Conservation (phyloP, 2,113 vertebrate species). For the Indicator maculatus region DNA sequence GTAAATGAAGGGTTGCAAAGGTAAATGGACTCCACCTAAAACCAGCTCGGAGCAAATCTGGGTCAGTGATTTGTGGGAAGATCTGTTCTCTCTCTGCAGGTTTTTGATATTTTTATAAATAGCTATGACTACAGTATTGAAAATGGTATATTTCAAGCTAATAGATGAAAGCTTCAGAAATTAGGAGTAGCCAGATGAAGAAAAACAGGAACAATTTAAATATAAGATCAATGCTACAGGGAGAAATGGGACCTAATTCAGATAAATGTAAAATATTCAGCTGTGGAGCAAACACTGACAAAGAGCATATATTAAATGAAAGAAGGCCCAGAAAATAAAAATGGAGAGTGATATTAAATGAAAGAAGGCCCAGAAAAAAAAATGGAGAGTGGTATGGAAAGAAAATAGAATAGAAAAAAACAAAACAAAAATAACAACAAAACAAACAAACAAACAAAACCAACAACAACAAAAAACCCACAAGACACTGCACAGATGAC, state of each 20-base stretch:
- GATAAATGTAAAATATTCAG: constrained; percentile 7
- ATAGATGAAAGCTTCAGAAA: constrained; percentile 2
- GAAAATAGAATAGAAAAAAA: background rate
- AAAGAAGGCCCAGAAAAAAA: background rate
- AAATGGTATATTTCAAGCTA: background rate
- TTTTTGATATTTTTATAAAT: constrained; percentile 30
- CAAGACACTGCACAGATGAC: background rate
- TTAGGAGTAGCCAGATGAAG: background rate
- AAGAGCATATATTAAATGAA: background rate
- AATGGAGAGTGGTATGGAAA: background rate
- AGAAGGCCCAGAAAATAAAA: background rate
- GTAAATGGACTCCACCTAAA: background rate
- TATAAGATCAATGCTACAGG: background rate
- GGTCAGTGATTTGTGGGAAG: constrained; percentile 3
- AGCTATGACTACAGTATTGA: background rate
- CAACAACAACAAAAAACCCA: background rate
- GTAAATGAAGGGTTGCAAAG: constrained; percentile 8
- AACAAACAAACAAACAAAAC: background rate
- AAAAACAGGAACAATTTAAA: background rate
- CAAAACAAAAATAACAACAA: background rate
- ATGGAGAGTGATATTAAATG: background rate
- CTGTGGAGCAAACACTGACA: background rate
- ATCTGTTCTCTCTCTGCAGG: background rate
- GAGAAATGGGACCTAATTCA: background rate
- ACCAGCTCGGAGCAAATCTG: constrained; percentile 27